Evolutionary conservation across 2,113 vertebrate species (phyloP), one percentile per base, ranked within the genome.

Genomic region (Polypterus senegalus): DNA sequence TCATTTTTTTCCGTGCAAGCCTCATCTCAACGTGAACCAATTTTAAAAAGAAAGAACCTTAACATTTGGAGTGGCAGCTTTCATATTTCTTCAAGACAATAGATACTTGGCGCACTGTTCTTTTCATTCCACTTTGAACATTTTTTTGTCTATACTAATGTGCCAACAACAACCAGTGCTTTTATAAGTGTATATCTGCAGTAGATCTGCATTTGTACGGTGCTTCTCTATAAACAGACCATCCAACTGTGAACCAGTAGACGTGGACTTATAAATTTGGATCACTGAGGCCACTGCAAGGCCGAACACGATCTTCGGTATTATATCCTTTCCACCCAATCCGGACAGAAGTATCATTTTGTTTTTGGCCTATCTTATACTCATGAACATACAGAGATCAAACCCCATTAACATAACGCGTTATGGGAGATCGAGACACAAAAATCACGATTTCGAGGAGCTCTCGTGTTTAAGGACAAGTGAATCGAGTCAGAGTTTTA

Each of bases 351-450:
- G 27, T 27, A 27, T 27, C 27, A 27, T 27, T 27, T 27, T 27
- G 27, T 27, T 27, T 69, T 45, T 58, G 56, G 56, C 27, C 27
- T 77, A 83, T 76, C 81, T 83, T 76, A 92, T 89, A 91, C 92
- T 85, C 90, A 98, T 98, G 96, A 97, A 94, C 96, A 93, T 97
- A 95, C 96, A 94, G 89, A 95, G 96, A 84, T 98, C 96, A 75
- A 92, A 89, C 89, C 96, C 96, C 76, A 98, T 98, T 86, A 90
- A 90, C 78, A 98, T 97, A 88, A 86, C 93, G 79, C 91, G 93
- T 73, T 92, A 98, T 97, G 96, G 94, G 86, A 88, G 96, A 90
- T 88, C 93, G 77, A 85, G 96, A 81, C 94, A 93, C 83, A 98
- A 98, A 94, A 87, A 87, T 81, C 94, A 97, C 85, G 94, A 98